These are phyloP conservation scores for Chrysina gloriosa DNA, from an alignment of 2,888 invertebrate species.

Conservation along the genomic window DNA sequence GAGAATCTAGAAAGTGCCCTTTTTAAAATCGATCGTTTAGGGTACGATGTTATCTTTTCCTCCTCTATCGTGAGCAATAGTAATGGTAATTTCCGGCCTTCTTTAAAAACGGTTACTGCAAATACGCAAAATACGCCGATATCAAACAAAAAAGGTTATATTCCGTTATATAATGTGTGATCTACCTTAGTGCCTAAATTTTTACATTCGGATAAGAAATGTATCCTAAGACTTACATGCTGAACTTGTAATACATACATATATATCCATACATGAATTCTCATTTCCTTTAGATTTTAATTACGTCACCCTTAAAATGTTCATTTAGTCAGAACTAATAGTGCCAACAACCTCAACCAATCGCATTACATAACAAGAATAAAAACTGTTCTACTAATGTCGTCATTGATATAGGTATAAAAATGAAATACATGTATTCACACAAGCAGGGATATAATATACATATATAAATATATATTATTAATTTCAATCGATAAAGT, in stretches of 20 bases:
- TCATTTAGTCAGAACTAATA: neutral
- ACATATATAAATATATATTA: conserved; percentile 17
- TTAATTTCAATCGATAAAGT: conserved; percentile 45
- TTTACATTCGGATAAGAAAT: conserved; percentile 39
- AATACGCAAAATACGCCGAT: neutral
- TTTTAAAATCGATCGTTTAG: too few species aligned
- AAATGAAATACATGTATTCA: conserved; percentile 30
- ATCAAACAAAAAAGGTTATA: neutral
- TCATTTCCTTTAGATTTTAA: conserved; percentile 29
- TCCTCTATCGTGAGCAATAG: too few species aligned
- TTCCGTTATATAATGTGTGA: conserved; percentile 49
- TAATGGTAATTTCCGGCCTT: too few species aligned
- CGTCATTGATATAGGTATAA: conserved; percentile 25
- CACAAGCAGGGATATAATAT: conserved; percentile 43
- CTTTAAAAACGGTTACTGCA: too few species aligned
- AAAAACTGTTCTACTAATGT: too few species aligned
- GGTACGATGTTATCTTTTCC: too few species aligned
- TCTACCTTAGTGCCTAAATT: conserved; percentile 52
- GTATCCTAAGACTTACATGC: conserved; percentile 36
- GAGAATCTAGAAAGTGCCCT: too few species aligned
- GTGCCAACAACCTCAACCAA: conserved; percentile 1
- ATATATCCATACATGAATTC: conserved; percentile 34
- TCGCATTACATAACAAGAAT: neutral
- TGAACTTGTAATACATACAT: conserved; percentile 28
- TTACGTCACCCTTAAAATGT: neutral